Conservation (phyloP, 2,797 vertebrate genomes). For the Sparidentex hasta region DNA sequence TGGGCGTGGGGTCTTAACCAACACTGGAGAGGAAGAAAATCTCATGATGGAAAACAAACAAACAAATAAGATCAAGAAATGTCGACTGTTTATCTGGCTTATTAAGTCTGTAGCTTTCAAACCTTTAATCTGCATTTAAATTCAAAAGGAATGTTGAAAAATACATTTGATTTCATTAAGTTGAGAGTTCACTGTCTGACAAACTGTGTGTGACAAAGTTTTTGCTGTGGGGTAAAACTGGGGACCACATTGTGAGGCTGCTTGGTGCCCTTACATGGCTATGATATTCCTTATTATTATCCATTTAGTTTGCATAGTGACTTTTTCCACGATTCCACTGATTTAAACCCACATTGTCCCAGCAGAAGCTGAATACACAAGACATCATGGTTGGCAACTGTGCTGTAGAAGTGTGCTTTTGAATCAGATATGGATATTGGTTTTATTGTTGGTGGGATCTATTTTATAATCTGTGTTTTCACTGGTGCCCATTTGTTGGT, state of each 20-base stretch:
- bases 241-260: background rate
- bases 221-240: background rate
- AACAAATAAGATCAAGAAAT: background rate
- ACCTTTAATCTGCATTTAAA: conserved; percentile 1
- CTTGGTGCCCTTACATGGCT: background rate
- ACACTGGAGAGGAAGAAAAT: background rate
- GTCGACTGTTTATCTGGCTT: background rate
- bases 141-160: background rate
- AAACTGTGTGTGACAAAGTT: background rate
- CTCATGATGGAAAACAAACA: background rate
- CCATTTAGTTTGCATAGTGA: background rate
- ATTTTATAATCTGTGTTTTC: background rate
- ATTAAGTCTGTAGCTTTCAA: background rate
- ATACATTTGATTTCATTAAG: background rate
- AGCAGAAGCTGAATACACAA: background rate
- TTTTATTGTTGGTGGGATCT: background rate
- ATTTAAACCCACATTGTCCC: background rate
- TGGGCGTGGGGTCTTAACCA: conserved; percentile 41
- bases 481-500: too few species aligned
- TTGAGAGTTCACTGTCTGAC: background rate
- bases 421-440: background rate
- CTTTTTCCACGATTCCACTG: background rate
- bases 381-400: background rate
- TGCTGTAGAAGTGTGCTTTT: background rate
- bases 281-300: background rate